Evolutionary conservation across 1,140 invertebrate species (phyloP).

Genomic region (Diplogasteroides magnus): DNA sequence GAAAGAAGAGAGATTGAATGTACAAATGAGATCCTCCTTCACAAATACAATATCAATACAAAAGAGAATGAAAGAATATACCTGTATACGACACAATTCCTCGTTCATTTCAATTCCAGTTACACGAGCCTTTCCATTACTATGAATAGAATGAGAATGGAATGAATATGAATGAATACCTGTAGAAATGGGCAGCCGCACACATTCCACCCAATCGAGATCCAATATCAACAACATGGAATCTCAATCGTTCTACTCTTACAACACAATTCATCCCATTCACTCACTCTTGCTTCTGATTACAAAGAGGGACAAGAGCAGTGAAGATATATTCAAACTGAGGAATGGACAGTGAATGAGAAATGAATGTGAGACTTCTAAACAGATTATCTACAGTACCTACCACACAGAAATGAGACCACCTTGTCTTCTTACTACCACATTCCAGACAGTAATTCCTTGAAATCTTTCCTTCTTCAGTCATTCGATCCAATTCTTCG

Average conservation of each 20-base stretch:
- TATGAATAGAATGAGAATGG: conserved; percentile 62
- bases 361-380: conserved; percentile 51
- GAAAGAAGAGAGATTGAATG: not conserved
- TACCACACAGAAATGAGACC: not conserved
- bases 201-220: conserved; percentile 68
- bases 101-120: conserved; percentile 70
- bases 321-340: conserved; percentile 66
- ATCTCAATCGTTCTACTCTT: conserved; percentile 36
- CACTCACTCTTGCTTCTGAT: conserved; percentile 56
- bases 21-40: not conserved
- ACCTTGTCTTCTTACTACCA: conserved; percentile 62
- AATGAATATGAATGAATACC: conserved; percentile 54
- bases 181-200: conserved; percentile 63
- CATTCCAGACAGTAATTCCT: conserved; percentile 65
- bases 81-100: conserved; percentile 66
- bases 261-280: not conserved
- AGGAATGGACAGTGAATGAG: conserved; percentile 41
- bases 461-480: conserved; percentile 63
- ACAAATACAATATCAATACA: not conserved
- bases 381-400: too few species aligned
- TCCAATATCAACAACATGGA: conserved; percentile 67
- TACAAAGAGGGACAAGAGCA: conserved; percentile 60
- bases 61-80: conserved; percentile 61
- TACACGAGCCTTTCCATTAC: conserved; percentile 56
- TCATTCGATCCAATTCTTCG: conserved; percentile 63